These are phyloP conservation scores for Eunapius fragilis DNA, from an alignment of 37 sponge, comb jelly and placozoan genomes.

Conservation along the genomic window DNA sequence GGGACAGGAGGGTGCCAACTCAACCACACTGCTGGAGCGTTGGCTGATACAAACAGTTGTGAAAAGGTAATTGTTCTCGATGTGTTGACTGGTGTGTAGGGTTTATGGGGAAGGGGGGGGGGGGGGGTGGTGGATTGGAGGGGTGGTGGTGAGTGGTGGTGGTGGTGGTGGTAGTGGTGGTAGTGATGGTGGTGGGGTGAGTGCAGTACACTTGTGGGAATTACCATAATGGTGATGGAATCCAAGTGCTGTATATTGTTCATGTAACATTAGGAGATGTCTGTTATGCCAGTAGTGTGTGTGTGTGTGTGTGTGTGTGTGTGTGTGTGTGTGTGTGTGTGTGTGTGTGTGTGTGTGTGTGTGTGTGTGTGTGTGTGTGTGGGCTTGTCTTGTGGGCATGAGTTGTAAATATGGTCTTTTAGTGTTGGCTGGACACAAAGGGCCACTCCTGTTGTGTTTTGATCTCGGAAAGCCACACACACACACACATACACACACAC, in stretches of 20 bases:
- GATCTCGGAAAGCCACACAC: too few relatives aligned
- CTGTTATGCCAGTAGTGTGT: neutral
- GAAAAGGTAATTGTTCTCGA: slow-evolving; percentile 1
- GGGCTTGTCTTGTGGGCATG: slow-evolving; percentile 3
- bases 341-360: slow-evolving; percentile 30
- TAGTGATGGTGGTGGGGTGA: too few relatives aligned
- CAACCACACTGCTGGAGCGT: slow-evolving; percentile 28
- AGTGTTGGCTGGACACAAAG: neutral
- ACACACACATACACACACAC: too few relatives aligned
- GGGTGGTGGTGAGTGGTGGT: neutral
- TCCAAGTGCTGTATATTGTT: too few relatives aligned
- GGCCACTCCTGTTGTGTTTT: neutral
- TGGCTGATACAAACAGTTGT: slow-evolving; percentile 34
- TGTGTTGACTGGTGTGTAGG: neutral
- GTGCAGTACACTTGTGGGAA: too few relatives aligned
- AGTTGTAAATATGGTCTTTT: neutral
- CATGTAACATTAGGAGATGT: too few relatives aligned
- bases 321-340: neutral
- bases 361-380: slow-evolving; percentile 42
- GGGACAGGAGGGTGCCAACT: slow-evolving; percentile 18
- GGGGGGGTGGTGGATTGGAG: neutral
- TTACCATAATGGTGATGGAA: too few relatives aligned
- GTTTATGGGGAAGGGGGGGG: neutral
- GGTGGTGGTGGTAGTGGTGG: neutral
- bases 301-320: neutral